phyloP scores from a whole-genome alignment of 2,113 vertebrate genomes.

The Passer domesticus region DNA sequence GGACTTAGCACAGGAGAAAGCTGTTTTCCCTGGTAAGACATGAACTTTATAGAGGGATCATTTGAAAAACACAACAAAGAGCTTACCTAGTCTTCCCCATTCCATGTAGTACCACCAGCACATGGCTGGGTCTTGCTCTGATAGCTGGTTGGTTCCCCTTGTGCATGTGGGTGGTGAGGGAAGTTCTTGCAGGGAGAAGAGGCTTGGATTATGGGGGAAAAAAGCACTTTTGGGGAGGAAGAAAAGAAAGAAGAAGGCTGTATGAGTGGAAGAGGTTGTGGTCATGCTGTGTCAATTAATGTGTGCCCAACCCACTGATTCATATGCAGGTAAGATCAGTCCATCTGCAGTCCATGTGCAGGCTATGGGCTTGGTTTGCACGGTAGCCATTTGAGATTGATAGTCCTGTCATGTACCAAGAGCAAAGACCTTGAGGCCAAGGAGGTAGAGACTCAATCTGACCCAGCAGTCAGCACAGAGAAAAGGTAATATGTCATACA shows the following conservation, averaged over 20 bases:
- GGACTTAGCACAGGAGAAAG: background rate
- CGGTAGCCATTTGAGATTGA: accelerated
- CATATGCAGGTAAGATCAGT: background rate
- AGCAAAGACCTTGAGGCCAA: background rate
- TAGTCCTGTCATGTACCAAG: background rate
- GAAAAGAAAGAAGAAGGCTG: background rate
- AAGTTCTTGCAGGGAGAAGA: background rate
- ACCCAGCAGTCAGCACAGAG: background rate
- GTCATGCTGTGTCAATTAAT: background rate
- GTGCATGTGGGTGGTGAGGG: accelerated
- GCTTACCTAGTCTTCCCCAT: background rate
- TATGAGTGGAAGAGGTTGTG: background rate
- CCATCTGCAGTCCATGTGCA: background rate
- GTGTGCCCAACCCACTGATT: background rate
- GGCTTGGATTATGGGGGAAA: background rate
- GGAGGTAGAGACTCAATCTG: background rate
- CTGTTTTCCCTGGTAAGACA: background rate
- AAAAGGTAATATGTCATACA: background rate
- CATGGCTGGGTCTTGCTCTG: background rate
- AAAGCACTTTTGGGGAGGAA: background rate
- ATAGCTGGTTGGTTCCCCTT: background rate
- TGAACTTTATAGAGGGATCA: background rate
- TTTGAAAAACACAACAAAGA: background rate
- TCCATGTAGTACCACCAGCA: background rate
- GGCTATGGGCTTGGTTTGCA: background rate